Evolutionary conservation across 2,113 vertebrate species (phyloP).

Genomic region (Cololabis saira): DNA sequence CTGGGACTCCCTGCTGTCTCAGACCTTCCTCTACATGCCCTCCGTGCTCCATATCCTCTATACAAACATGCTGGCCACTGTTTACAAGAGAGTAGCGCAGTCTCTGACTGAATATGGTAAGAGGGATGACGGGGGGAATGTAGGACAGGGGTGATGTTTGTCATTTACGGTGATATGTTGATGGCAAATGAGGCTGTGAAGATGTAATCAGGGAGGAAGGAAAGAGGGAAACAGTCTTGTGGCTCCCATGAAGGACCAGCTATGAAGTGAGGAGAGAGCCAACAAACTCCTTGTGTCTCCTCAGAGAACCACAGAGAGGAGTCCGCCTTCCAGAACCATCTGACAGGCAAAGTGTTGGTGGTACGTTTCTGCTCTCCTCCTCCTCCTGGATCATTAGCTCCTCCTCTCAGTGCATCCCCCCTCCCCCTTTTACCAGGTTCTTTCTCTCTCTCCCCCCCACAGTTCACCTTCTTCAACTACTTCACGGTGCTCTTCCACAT

Average conservation of each 20-base stretch:
- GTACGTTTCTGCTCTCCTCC: constrained; percentile 65
- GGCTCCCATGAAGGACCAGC: background rate
- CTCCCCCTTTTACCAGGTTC: background rate
- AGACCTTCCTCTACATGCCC: constrained; percentile 73
- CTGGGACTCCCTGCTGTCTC: constrained; percentile 67
- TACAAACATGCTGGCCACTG: constrained; percentile 76
- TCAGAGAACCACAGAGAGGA: constrained; percentile 86
- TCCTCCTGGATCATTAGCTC: background rate
- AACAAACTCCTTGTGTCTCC: background rate
- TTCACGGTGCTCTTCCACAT: constrained; percentile 87
- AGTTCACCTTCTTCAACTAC: constrained; percentile 88
- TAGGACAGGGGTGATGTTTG: background rate
- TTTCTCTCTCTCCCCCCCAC: background rate
- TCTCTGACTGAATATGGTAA: constrained; percentile 83
- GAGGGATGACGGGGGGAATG: constrained; percentile 15
- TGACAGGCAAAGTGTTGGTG: constrained; percentile 84
- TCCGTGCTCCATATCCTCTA: constrained; percentile 82
- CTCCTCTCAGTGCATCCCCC: background rate
- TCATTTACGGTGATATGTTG: background rate
- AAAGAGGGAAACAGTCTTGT: background rate
- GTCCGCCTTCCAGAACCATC: constrained; percentile 81
- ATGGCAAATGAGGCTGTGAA: too few relatives aligned
- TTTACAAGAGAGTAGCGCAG: constrained; percentile 75
- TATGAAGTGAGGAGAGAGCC: background rate
- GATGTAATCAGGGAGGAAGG: too few relatives aligned